Conservation (phyloP, 1,140 invertebrate genomes). For the Ectropis grisescens region DNA sequence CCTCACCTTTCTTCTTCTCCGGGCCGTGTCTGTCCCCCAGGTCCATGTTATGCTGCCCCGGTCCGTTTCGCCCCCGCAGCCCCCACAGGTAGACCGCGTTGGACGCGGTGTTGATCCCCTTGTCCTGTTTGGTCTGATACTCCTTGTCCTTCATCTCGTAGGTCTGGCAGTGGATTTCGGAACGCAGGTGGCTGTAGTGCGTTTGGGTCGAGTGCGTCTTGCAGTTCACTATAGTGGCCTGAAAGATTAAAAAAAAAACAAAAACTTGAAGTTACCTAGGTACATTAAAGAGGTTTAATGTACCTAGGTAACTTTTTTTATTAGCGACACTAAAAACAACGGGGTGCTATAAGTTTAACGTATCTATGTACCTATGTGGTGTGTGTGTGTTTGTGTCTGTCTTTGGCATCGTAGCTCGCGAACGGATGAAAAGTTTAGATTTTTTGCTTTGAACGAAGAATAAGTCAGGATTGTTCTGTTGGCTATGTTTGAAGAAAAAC, state of each 20-base stretch:
- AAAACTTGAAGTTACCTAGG: not conserved
- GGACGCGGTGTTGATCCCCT: constrained; percentile 64
- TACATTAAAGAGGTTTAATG: constrained; percentile 1
- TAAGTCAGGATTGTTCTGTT: too few relatives aligned
- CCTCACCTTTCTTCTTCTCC: constrained; percentile 28
- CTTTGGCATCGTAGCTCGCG: too few relatives aligned
- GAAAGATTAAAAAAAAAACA: too few relatives aligned
- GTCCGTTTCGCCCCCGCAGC: constrained; percentile 63
- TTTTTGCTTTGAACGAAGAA: too few relatives aligned
- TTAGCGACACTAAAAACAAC: too few relatives aligned
- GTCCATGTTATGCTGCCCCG: constrained; percentile 40
- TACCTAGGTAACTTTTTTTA: too few relatives aligned
- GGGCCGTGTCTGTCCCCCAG: constrained; percentile 7
- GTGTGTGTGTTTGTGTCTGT: too few relatives aligned
- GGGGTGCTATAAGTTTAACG: too few relatives aligned
- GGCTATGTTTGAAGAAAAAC: too few relatives aligned
- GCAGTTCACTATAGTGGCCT: constrained; percentile 72
- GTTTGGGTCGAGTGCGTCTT: constrained; percentile 76
- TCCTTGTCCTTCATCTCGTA: constrained; percentile 51
- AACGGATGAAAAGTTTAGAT: too few relatives aligned
- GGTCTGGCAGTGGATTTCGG: constrained; percentile 70
- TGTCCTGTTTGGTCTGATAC: constrained; percentile 71
- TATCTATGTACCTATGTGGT: too few relatives aligned
- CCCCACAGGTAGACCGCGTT: constrained; percentile 69
- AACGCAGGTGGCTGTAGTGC: constrained; percentile 64